Conservation (phyloP, 2,113 vertebrate genomes). For the Bos indicus region DNA sequence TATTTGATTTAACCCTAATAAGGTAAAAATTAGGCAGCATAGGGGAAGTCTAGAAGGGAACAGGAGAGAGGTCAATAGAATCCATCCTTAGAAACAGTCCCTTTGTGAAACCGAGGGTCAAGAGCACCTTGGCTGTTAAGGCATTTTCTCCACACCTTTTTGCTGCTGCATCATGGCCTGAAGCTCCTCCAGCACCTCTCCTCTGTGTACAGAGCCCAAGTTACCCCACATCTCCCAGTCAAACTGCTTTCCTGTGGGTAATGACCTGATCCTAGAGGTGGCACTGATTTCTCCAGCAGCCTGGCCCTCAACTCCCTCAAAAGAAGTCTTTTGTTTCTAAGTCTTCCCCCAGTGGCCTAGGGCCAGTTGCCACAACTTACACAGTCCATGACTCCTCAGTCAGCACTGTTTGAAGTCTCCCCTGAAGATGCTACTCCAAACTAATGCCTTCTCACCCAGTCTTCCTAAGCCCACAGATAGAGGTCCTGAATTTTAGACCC, state of each 20-base stretch:
- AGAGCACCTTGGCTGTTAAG: fast-evolving
- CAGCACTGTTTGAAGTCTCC: background rate
- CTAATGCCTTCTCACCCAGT: background rate
- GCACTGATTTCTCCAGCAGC: background rate
- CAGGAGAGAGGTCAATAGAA: background rate
- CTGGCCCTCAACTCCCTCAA: background rate
- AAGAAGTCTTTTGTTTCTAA: background rate
- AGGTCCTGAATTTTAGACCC: background rate
- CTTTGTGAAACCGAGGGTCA: background rate
- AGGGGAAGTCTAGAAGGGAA: background rate
- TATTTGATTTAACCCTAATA: background rate
- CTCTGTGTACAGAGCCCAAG: background rate
- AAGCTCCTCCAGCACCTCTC: background rate
- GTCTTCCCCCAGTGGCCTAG: background rate
- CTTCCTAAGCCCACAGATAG: background rate
- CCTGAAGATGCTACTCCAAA: background rate
- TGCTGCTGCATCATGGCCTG: background rate
- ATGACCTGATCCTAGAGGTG: background rate
- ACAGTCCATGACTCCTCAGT: background rate
- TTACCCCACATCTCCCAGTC: background rate
- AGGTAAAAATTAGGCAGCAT: background rate
- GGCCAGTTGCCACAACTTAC: background rate
- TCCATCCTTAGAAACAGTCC: background rate
- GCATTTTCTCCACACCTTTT: background rate
- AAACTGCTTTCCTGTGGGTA: background rate